A percentile compares a stretch with the other conserved stretches of the same genome.
These are phyloP conservation scores for Scaptomyza hsui DNA, from an alignment of 1,140 invertebrate genomes.

Conservation along the genomic window DNA sequence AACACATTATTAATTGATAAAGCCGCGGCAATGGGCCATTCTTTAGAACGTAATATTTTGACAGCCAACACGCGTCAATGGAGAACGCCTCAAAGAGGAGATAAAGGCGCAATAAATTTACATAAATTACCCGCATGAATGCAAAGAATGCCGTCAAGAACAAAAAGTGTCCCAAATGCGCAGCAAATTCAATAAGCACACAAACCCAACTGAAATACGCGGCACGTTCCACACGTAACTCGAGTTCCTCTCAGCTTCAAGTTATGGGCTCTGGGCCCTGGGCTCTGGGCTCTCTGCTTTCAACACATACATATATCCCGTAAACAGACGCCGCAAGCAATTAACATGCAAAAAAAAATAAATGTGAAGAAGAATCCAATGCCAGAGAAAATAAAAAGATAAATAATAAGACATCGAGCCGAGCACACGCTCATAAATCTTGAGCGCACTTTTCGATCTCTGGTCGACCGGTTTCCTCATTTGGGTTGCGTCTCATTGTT, in stretches of 20 bases:
- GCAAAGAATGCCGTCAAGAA: constrained; percentile 46
- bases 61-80: constrained; percentile 68
- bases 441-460: constrained; percentile 32
- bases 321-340: constrained; percentile 58
- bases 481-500: neutral
- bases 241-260: constrained; percentile 5
- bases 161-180: constrained; percentile 74
- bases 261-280: constrained; percentile 15
- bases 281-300: neutral
- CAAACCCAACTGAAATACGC: constrained; percentile 47
- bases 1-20: constrained; percentile 71
- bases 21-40: constrained; percentile 19
- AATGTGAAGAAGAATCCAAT: constrained; percentile 38
- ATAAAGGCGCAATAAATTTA: constrained; percentile 79
- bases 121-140: constrained; percentile 81
- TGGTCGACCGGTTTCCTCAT: constrained; percentile 14
- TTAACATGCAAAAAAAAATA: constrained; percentile 69
- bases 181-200: constrained; percentile 60
- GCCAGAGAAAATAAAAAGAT: constrained; percentile 34
- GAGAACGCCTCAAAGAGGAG: constrained; percentile 22
- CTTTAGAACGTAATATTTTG: constrained; percentile 56
- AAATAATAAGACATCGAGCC: constrained; percentile 51
- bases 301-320: constrained; percentile 52
- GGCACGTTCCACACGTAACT: constrained; percentile 73
- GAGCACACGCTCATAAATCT: constrained; percentile 73